Base-by-base conservation (phyloP, 2,797 vertebrate species). In the Macrochelys suwanniensis region DNA sequence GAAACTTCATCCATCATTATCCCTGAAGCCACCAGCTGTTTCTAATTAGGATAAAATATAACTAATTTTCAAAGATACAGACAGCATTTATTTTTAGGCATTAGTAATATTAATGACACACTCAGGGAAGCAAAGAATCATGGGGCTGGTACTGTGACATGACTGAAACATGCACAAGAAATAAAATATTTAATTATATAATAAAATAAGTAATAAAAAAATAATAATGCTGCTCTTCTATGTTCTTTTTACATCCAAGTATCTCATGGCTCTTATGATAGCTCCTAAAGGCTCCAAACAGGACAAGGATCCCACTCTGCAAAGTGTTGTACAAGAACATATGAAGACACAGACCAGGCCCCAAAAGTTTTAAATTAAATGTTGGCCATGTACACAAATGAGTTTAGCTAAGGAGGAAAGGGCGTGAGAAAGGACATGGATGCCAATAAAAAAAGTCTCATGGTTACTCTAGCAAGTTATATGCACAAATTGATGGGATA, bases 1-100 rank as follows among this genome's bases (percentile, higher is more conserved):
- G 92, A 89, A 97, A 92, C 61, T 84, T 92, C 50, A 82, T 76
- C 83, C 90, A 94, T 85, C 80, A 37, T 2, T 76, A 93, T 31
- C 86, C 28, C 57, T 91, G 87, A 96, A 84, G 95, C 4, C 47
- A 94, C 54, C 4, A 5, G 89, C 93, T 96, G 80, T 95, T 96
- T 93, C 88, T 95, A 49, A 90, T 94, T 51, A 94, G 31, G 26
- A 74, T 85, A 88, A 82, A 88, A 87, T 90, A 5, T 89, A 85
- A 92, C 59, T 93, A 17, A 77, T 90, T 91, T 92, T 93, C 51
- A 28, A 81, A 97, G 81, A n/a, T 78, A 65, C 4, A 90, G 74
- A 93, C 54, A 49, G 19, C n/a, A 47, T 80, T 81, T 71, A 15
- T 91, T 92, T 93, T 96, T 89, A 93, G 84, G 88, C 85, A 81